A percentile compares a stretch with the other conserved stretches of the same genome.
These are phyloP conservation scores for Bombus waltoni DNA, from an alignment of 1,140 invertebrate species.

Conservation along the genomic window DNA sequence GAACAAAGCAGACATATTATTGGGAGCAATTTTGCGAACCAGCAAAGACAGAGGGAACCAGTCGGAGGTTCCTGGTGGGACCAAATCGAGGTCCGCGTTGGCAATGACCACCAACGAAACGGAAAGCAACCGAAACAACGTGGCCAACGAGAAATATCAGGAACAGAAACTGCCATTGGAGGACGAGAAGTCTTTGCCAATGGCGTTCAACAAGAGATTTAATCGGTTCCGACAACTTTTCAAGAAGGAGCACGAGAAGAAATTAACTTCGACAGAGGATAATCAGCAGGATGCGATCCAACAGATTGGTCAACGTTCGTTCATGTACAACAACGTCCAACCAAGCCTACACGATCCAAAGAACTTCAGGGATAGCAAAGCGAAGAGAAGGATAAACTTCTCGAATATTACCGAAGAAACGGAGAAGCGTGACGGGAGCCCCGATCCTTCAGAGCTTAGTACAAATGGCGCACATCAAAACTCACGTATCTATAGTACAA, in stretches of 20 bases:
- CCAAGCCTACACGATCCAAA: conserved; percentile 43
- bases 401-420: conserved; percentile 17
- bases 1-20: conserved; percentile 83
- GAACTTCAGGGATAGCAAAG: conserved; percentile 40
- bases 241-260: conserved; percentile 74
- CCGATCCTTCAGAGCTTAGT: conserved; percentile 59
- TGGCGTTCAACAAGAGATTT: conserved; percentile 75
- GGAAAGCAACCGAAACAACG: conserved; percentile 39
- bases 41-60: conserved; percentile 70
- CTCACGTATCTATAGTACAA: conserved; percentile 74
- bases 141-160: conserved; percentile 25
- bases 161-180: conserved; percentile 53
- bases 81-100: conserved; percentile 55
- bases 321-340: conserved; percentile 47
- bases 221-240: conserved; percentile 76
- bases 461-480: conserved; percentile 70
- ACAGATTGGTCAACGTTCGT: conserved; percentile 6
- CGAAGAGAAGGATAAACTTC: conserved; percentile 62
- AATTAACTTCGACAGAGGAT: conserved; percentile 35
- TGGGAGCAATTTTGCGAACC: conserved; percentile 83
- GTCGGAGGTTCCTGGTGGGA: conserved; percentile 64
- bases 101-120: conserved; percentile 32
- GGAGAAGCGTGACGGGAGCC: conserved; percentile 24
- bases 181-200: conserved; percentile 74
- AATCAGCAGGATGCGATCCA: conserved; percentile 4